These are phyloP conservation scores for Neostethus bicornis DNA, from an alignment of 2,797 vertebrate species.

Conservation along the genomic window DNA sequence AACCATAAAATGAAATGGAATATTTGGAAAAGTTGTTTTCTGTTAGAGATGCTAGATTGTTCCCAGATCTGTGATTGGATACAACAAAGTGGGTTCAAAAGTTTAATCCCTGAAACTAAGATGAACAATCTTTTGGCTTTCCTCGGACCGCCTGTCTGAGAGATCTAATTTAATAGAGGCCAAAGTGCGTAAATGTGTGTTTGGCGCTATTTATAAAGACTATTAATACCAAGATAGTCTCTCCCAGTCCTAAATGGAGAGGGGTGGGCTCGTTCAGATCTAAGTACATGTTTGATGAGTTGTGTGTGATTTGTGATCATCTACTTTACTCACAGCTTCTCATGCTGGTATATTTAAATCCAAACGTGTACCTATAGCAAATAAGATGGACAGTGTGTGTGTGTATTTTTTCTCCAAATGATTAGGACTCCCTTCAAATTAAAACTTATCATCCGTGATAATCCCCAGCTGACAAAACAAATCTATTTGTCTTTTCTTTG, in stretches of 20 bases:
- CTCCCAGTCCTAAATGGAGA: constrained; percentile 24
- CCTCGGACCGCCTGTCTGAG: constrained; percentile 49
- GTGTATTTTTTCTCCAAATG: too few relatives aligned
- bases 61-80: constrained; percentile 18
- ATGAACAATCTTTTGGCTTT: constrained; percentile 62
- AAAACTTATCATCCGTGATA: too few relatives aligned
- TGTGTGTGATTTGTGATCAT: not conserved
- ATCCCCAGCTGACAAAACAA: too few relatives aligned
- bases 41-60: constrained; percentile 7
- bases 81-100: constrained; percentile 38
- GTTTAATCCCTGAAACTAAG: constrained; percentile 45
- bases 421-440: too few relatives aligned
- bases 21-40: not conserved
- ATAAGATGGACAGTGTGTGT: too few relatives aligned
- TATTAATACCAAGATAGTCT: constrained; percentile 41
- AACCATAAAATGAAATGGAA: constrained; percentile 4
- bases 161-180: constrained; percentile 53
- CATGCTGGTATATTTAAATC: too few relatives aligned
- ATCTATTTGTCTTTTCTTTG: too few relatives aligned
- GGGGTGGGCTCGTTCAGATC: constrained; percentile 32
- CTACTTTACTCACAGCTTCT: not conserved
- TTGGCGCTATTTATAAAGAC: constrained; percentile 54
- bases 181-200: constrained; percentile 24
- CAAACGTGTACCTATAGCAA: too few relatives aligned
- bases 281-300: constrained; percentile 10